Evolutionary conservation across 2,888 invertebrate species (phyloP).

Genomic region (Cephonodes hylas): DNA sequence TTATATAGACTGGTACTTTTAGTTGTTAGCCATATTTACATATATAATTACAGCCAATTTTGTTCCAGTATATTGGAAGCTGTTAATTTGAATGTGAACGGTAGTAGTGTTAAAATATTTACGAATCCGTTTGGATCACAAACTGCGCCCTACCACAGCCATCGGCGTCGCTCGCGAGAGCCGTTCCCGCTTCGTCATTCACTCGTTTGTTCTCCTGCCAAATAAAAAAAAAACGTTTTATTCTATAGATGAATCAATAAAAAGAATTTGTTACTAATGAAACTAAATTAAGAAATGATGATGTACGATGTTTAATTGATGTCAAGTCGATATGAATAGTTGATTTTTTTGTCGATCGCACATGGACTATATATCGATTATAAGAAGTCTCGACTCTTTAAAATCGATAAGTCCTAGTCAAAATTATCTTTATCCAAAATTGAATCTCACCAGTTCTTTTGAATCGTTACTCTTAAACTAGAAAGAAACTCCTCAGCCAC

Average conservation of each 20-base stretch:
- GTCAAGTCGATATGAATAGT: background rate
- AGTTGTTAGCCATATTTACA: background rate
- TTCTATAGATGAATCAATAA: background rate
- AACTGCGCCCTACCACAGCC: slow-evolving; percentile 56
- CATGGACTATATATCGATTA: no score
- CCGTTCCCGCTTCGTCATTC: slow-evolving; percentile 61
- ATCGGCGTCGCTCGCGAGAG: slow-evolving; percentile 50
- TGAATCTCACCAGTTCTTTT: no score
- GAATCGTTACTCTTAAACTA: no score
- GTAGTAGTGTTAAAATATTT: background rate
- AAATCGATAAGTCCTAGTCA: no score
- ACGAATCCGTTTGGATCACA: background rate
- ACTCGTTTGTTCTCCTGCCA: slow-evolving; percentile 62
- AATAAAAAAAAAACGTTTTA: background rate
- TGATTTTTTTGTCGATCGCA: no score
- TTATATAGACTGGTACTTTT: no score
- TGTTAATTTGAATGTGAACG: background rate
- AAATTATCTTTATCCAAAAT: no score
- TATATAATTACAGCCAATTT: background rate
- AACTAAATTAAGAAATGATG: no score
- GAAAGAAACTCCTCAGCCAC: no score
- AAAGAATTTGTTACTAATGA: background rate
- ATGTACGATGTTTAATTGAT: background rate
- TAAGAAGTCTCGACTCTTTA: no score
- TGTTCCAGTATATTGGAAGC: background rate